These are phyloP conservation scores for Acipenser ruthenus DNA, from an alignment of 2,797 vertebrate species.

Conservation along the genomic window DNA sequence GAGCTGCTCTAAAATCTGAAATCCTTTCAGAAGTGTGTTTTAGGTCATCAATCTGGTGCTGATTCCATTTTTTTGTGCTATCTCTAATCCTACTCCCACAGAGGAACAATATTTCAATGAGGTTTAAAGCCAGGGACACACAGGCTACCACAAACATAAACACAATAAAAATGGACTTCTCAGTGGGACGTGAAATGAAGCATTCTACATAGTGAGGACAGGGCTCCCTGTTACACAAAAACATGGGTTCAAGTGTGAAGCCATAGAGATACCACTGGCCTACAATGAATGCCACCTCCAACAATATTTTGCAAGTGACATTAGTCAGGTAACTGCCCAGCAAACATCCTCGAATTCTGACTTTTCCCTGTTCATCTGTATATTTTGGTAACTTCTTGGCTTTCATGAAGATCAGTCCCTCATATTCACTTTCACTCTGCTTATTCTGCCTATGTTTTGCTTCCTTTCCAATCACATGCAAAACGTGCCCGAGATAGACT, in stretches of 20 bases:
- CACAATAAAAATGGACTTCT: no score
- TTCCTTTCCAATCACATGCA: neutral
- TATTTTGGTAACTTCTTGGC: neutral
- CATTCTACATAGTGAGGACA: no score
- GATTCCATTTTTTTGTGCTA: no score
- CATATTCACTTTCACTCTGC: neutral
- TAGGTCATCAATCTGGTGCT: no score
- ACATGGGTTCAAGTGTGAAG: neutral
- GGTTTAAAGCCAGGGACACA: no score
- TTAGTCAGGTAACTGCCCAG: neutral
- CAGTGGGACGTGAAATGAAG: no score
- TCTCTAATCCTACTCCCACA: no score
- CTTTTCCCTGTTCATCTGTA: neutral
- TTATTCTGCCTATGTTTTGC: neutral
- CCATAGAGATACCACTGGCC: neutral
- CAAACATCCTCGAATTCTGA: neutral
- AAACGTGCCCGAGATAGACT: neutral
- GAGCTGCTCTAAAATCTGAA: no score
- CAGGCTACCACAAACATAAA: no score
- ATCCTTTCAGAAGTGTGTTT: no score
- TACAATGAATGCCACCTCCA: neutral
- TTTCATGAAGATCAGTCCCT: neutral
- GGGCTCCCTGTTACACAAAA: neutral
- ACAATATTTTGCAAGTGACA: neutral
- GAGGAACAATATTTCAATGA: no score